phyloP scores from a whole-genome alignment of 2,888 invertebrate genomes.

The Cosmopolites sordidus region DNA sequence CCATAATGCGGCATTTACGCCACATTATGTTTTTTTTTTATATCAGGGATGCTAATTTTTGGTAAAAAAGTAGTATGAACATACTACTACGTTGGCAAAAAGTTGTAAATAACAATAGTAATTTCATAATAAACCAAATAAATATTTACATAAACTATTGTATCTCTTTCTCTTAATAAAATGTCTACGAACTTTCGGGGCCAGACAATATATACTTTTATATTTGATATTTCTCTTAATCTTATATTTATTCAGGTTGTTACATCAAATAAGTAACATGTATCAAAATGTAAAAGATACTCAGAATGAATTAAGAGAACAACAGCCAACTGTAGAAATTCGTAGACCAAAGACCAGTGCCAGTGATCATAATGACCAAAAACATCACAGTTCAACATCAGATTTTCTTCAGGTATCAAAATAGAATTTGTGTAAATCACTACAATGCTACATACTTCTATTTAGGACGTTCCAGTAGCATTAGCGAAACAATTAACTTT shows the following conservation, averaged over 20 bases:
- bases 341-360: conserved; percentile 45
- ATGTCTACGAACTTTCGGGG: too few species aligned
- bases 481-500: conserved; percentile 49
- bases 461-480: conserved; percentile 53
- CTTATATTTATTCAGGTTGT: conserved; percentile 52
- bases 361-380: conserved; percentile 50
- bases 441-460: conserved; percentile 40
- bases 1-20: too few species aligned
- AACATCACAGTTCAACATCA: conserved; percentile 55
- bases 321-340: conserved; percentile 52
- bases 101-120: too few species aligned
- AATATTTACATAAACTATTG: too few species aligned
- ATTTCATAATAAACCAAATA: too few species aligned
- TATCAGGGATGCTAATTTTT: too few species aligned
- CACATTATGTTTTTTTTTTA: too few species aligned
- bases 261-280: conserved; percentile 97
- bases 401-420: conserved; percentile 44
- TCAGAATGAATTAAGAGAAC: conserved; percentile 81
- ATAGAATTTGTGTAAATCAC: neutral
- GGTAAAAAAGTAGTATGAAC: too few species aligned
- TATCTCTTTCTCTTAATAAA: too few species aligned
- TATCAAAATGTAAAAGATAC: conserved; percentile 96
- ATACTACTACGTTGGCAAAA: too few species aligned
- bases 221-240: too few species aligned
- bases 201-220: too few species aligned